Evolutionary conservation across 2,113 vertebrate genomes (phyloP), one percentile per base, ranked within the genome.

Genomic region (Mus musculus): DNA sequence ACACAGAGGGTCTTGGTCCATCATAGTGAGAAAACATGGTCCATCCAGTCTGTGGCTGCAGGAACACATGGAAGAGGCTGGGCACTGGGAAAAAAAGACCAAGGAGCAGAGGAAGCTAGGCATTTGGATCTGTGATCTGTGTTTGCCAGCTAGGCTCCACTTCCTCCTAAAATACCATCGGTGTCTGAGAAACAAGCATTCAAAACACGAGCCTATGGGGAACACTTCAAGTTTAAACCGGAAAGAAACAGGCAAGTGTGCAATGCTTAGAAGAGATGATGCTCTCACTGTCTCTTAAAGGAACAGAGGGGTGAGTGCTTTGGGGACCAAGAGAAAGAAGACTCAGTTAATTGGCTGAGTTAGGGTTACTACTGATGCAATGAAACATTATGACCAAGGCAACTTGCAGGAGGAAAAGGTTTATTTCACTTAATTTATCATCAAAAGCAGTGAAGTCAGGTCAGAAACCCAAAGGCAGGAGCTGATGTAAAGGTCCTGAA

Each of bases 261-360:
- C 13, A 72, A 14, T 36, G 30, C 49, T 26, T 30, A 26, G 61
- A 36, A 75, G 9, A 71, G 56, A 33, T 49, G 65, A 78, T 39
- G 61, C 65, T 39, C 52, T 39, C 52, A 19, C 39, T 86, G 59
- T 49, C 61, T 71, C 24, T 39, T 59, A 71, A 59, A 81, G n/a
- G 46, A 67, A 0, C 30, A 10, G 63, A 7, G 1, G 16, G 7
- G 26, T 7, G 9, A 52, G 39, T 8, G 2, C 3, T 6, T 1
- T 13, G 16, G 6, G 12, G 2, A 1, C 12, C 8, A 46, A 0
- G 6, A 59, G 2, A 26, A 36, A 78, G 46, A 46, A 39, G 24
- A 54, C 42, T 26, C 63, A 30, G 26, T 42, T 88, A 28, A 42
- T 2, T 56, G 46, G 20, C 87, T 63, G 61, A 17, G 0, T 42